Conservation (phyloP, 1,140 invertebrate species). For the Drosophila nasuta region DNA sequence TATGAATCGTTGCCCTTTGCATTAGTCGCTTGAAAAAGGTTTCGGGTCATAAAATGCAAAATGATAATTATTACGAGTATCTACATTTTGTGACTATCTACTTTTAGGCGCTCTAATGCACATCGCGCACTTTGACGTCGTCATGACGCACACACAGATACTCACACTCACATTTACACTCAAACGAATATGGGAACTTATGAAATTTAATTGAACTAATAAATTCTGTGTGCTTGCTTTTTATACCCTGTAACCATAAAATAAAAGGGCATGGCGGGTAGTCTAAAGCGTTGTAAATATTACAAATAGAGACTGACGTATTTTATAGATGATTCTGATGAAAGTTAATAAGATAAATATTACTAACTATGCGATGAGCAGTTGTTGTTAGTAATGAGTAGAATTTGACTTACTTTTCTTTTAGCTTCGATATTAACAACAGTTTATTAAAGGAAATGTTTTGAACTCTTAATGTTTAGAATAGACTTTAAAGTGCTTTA, state of each 20-base stretch:
- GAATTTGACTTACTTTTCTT: neutral
- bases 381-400: neutral
- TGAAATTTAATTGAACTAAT: slow-evolving; percentile 81
- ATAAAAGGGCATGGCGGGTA: slow-evolving; percentile 2
- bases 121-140: slow-evolving; percentile 48
- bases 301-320: neutral
- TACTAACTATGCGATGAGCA: neutral
- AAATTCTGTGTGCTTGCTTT: slow-evolving; percentile 57
- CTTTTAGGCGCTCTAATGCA: slow-evolving; percentile 53
- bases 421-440: neutral
- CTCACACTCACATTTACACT: slow-evolving; percentile 14
- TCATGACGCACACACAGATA: slow-evolving; percentile 61
- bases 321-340: neutral
- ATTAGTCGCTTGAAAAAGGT: slow-evolving; percentile 14
- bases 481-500: too few relatives aligned
- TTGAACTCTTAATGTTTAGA: neutral
- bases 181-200: slow-evolving; percentile 48
- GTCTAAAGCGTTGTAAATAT: slow-evolving; percentile 10
- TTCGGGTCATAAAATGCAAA: slow-evolving; percentile 28
- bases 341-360: neutral
- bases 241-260: slow-evolving; percentile 39
- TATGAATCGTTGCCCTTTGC: neutral
- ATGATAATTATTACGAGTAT: slow-evolving; percentile 31
- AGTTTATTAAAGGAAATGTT: neutral
- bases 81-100: slow-evolving; percentile 39